These are phyloP conservation scores for Spheniscus humboldti DNA, from an alignment of 2,797 vertebrate genomes.

Conservation along the genomic window DNA sequence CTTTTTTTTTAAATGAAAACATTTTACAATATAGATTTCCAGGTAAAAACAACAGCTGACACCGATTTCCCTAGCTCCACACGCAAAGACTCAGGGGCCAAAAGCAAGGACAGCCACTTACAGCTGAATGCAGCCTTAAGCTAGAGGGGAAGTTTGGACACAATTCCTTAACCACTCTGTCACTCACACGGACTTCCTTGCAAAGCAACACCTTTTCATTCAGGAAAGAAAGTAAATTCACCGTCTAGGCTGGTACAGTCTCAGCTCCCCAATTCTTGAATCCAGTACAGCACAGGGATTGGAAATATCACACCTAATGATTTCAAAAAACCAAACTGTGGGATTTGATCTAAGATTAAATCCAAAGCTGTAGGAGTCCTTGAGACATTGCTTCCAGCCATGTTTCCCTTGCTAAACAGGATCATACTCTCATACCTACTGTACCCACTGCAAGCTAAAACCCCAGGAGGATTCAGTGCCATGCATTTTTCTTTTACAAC, in stretches of 20 bases:
- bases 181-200: not conserved
- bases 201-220: not conserved
- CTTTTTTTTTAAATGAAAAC: not conserved
- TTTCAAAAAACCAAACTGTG: fast-evolving
- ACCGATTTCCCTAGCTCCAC: not conserved
- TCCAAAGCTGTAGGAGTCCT: not conserved
- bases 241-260: not conserved
- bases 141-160: not conserved
- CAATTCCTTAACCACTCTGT: not conserved
- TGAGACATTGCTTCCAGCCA: not conserved
- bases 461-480: fast-evolving
- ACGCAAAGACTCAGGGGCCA: fast-evolving
- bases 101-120: not conserved
- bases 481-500: fast-evolving
- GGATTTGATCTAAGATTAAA: not conserved
- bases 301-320: not conserved
- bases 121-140: fast-evolving
- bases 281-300: fast-evolving
- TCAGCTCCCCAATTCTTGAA: not conserved
- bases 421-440: not conserved
- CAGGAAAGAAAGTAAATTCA: not conserved
- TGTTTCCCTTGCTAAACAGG: not conserved
- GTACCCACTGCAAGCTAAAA: not conserved
- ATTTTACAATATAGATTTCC: not conserved
- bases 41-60: not conserved